These are phyloP conservation scores for Syngnathus typhle DNA, from an alignment of 2,113 vertebrate genomes.

Conservation along the genomic window DNA sequence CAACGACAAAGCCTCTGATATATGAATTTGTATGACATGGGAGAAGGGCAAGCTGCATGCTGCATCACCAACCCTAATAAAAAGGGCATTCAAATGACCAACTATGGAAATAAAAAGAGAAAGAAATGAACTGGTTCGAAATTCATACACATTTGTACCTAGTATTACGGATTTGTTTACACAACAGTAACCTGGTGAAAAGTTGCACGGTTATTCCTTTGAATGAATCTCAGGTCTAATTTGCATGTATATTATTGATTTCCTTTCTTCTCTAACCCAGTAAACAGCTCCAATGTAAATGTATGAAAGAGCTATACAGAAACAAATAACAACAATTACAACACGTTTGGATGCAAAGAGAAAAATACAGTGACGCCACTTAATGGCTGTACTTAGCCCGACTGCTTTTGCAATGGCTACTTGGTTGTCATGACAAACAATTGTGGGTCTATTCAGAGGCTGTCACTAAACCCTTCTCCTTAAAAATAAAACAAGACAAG, in stretches of 20 bases:
- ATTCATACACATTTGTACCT: too few species aligned
- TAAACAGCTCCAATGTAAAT: background rate
- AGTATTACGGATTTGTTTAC: too few species aligned
- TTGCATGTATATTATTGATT: too few species aligned
- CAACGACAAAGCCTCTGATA: background rate
- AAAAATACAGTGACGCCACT: conserved; percentile 3
- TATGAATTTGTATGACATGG: background rate
- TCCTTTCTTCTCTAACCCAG: background rate
- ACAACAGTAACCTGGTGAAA: too few species aligned
- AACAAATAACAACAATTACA: background rate
- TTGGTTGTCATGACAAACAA: conserved; percentile 71
- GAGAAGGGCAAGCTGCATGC: background rate
- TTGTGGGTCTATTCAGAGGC: conserved; percentile 38
- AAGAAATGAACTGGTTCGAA: too few species aligned
- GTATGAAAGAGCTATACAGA: background rate
- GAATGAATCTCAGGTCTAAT: too few species aligned
- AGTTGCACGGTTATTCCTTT: too few species aligned
- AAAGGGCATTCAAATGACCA: too few species aligned
- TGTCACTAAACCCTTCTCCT: conserved; percentile 19
- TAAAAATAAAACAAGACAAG: conserved; percentile 28
- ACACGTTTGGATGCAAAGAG: conserved; percentile 4
- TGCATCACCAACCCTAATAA: background rate
- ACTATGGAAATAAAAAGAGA: too few species aligned
- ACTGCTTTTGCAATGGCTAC: conserved; percentile 61
- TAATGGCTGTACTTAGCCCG: conserved; percentile 62